Percentiles rank a stretch among this genome's conserved stretches.
These are phyloP conservation scores for Hydraecia micacea DNA, from an alignment of 2,888 invertebrate species.

Conservation along the genomic window DNA sequence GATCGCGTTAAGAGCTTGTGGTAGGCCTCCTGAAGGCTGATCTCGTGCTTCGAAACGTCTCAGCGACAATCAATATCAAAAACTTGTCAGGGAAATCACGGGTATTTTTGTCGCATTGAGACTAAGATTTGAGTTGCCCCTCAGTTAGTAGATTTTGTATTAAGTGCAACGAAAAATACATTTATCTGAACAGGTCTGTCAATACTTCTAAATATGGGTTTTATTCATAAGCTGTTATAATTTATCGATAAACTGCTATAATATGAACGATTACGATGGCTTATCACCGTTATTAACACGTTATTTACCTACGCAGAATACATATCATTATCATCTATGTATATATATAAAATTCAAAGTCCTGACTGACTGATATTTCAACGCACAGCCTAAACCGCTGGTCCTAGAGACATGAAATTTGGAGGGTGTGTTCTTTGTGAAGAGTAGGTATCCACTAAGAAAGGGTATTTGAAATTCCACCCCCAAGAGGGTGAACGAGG, in stretches of 20 bases:
- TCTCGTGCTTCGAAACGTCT: not conserved
- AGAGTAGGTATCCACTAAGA: too few relatives aligned
- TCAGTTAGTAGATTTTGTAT: not conserved
- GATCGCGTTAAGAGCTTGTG: too few relatives aligned
- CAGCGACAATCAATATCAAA: not conserved
- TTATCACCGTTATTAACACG: constrained; percentile 9
- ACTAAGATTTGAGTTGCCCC: not conserved
- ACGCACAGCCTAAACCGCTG: too few relatives aligned
- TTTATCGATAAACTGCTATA: not conserved
- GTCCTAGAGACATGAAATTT: too few relatives aligned
- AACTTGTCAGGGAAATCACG: not conserved
- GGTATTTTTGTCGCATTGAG: not conserved
- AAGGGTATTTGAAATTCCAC: too few relatives aligned
- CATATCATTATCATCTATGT: too few relatives aligned
- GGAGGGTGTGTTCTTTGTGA: too few relatives aligned
- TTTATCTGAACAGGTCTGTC: not conserved
- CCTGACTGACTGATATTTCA: too few relatives aligned
- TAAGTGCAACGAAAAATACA: not conserved
- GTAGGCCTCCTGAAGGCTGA: not conserved
- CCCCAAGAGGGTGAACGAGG: too few relatives aligned
- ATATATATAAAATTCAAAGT: too few relatives aligned
- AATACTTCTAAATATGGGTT: not conserved
- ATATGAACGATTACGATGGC: constrained; percentile 1
- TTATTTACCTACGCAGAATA: too few relatives aligned
- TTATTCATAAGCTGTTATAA: not conserved